These are phyloP conservation scores for Stenolophus ochropezus DNA, from an alignment of 2,888 invertebrate species.

Conservation along the genomic window DNA sequence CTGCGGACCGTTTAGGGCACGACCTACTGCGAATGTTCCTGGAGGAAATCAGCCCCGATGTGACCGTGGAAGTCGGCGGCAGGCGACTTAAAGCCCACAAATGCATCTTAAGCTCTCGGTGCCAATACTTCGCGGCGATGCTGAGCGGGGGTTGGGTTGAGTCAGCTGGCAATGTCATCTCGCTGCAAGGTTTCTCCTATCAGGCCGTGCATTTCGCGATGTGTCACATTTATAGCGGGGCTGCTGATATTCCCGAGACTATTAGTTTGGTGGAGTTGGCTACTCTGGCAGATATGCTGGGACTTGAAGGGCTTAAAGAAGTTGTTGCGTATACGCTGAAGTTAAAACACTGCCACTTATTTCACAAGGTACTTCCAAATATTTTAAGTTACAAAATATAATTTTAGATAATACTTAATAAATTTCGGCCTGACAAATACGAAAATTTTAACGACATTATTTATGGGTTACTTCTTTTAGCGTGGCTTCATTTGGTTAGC, in stretches of 20 bases:
- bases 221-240: slow-evolving; percentile 95
- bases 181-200: slow-evolving; percentile 89
- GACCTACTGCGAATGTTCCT: slow-evolving; percentile 93
- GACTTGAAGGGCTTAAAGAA: slow-evolving; percentile 93
- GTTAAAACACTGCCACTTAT: slow-evolving; percentile 93
- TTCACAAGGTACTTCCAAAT: slow-evolving; percentile 80
- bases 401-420: no score
- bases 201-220: slow-evolving; percentile 92
- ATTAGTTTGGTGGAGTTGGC: slow-evolving; percentile 91
- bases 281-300: slow-evolving; percentile 91
- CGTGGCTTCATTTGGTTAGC: no score
- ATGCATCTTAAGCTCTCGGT: slow-evolving; percentile 92
- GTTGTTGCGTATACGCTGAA: slow-evolving; percentile 91
- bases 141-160: slow-evolving; percentile 91
- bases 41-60: slow-evolving; percentile 93
- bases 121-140: slow-evolving; percentile 94
- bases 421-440: no score
- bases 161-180: slow-evolving; percentile 86
- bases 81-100: slow-evolving; percentile 91
- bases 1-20: slow-evolving; percentile 80
- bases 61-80: slow-evolving; percentile 88
- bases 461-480: no score
- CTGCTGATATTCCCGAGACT: slow-evolving; percentile 89
- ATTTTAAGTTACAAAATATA: no score
- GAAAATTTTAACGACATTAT: no score